Percentiles rank a stretch among this genome's conserved stretches.
Conservation (phyloP, 1,140 invertebrate species). For the Achroia grisella region DNA sequence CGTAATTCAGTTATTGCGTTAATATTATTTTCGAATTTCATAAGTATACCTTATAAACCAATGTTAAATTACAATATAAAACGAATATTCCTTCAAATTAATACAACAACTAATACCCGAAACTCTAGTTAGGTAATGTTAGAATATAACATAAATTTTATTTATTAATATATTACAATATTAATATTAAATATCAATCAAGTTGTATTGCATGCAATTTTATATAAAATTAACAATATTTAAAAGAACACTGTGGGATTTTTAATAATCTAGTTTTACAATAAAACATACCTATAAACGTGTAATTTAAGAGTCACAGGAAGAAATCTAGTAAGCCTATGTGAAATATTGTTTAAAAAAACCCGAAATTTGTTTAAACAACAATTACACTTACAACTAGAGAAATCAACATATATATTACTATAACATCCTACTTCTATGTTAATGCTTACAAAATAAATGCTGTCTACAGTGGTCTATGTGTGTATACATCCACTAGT, state of each 20-base stretch:
- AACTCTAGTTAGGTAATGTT: conserved; percentile 33
- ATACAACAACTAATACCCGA: conserved; percentile 49
- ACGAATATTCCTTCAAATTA: conserved; percentile 33
- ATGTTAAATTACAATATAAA: conserved; percentile 47
- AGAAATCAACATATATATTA: conserved; percentile 73
- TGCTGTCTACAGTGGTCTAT: conserved; percentile 50
- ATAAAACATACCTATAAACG: conserved; percentile 23
- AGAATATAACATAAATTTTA: conserved; percentile 43
- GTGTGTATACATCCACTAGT: conserved; percentile 5
- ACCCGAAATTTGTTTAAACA: conserved; percentile 35
- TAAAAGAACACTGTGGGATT: conserved; percentile 49
- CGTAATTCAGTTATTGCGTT: too few species aligned
- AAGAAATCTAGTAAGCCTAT: conserved; percentile 22
- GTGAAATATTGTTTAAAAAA: conserved; percentile 31
- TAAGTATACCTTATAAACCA: conserved; percentile 15
- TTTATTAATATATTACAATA: conserved; percentile 32
- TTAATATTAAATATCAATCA: conserved; percentile 64
- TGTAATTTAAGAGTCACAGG: conserved; percentile 37
- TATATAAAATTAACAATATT: conserved; percentile 53
- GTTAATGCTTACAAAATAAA: conserved; percentile 67
- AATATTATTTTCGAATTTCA: too few species aligned
- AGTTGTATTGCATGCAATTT: conserved; percentile 64
- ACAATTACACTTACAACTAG: conserved; percentile 56
- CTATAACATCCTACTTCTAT: conserved; percentile 62
- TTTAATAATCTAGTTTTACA: conserved; percentile 24